Percentiles rank a stretch among this genome's conserved stretches.
These are phyloP conservation scores for Monomorium pharaonis DNA, from an alignment of 1,140 invertebrate species.

Conservation along the genomic window DNA sequence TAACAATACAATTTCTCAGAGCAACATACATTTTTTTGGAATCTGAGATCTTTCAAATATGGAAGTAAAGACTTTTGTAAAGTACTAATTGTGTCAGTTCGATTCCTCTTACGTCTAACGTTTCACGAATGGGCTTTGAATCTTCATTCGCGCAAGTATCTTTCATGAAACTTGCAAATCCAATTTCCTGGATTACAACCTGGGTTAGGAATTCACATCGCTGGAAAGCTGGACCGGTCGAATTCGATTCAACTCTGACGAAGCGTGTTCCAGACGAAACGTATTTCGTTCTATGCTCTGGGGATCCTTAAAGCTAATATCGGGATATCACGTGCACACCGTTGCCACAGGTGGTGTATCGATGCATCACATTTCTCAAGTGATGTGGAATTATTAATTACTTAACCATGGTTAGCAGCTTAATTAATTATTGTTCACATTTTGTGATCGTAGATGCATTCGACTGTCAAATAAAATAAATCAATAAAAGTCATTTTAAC, in stretches of 20 bases:
- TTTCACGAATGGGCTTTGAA: background rate
- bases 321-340: background rate
- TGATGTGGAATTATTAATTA: slow-evolving; percentile 5
- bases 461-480: background rate
- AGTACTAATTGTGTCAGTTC: background rate
- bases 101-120: background rate
- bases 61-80: background rate
- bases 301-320: slow-evolving; percentile 19
- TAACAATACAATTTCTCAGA: background rate
- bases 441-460: background rate
- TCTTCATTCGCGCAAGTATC: slow-evolving; percentile 9
- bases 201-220: slow-evolving; percentile 23
- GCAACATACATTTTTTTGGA: background rate
- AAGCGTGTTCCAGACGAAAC: slow-evolving; percentile 28
- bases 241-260: slow-evolving; percentile 46
- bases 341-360: background rate
- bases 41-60: background rate
- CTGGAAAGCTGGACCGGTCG: slow-evolving; percentile 31
- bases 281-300: slow-evolving; percentile 41
- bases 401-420: background rate
- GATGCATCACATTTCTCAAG: background rate
- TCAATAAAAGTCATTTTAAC: background rate
- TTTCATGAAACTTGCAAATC: slow-evolving; percentile 61
- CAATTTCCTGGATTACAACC: slow-evolving; percentile 57
- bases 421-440: slow-evolving; percentile 1